These are phyloP conservation scores for Pelecanoides urinatrix DNA, from an alignment of 2,113 vertebrate species.

Conservation along the genomic window DNA sequence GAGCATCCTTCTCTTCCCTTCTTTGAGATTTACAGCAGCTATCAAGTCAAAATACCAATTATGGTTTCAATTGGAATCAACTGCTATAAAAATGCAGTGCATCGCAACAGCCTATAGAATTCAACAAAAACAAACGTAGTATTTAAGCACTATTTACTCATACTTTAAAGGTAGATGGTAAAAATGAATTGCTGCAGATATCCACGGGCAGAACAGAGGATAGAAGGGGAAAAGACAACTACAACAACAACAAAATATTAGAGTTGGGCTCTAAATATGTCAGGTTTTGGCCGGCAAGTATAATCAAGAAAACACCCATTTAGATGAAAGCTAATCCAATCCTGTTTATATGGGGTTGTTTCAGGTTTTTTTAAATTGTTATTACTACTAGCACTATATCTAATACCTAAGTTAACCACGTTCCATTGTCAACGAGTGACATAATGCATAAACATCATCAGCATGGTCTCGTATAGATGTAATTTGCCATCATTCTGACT, in stretches of 20 bases:
- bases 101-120: not conserved
- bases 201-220: fast-evolving
- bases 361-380: not conserved
- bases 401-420: not conserved
- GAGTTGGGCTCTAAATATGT: not conserved
- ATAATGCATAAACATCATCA: not conserved
- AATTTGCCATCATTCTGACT: not conserved
- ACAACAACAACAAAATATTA: no score
- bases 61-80: not conserved
- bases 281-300: not conserved
- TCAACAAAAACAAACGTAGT: not conserved
- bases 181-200: not conserved
- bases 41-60: conserved; percentile 9
- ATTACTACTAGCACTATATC: not conserved
- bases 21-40: conserved; percentile 24
- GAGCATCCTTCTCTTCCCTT: conserved; percentile 42
- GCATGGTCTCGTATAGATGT: not conserved
- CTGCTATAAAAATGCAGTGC: not conserved
- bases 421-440: not conserved
- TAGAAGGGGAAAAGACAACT: not conserved
- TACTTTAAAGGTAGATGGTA: not conserved
- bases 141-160: not conserved
- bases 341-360: fast-evolving
- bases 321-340: not conserved
- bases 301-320: not conserved